Conservation (phyloP, 2,888 invertebrate genomes). For the Hirtodrosophila histrioides region DNA sequence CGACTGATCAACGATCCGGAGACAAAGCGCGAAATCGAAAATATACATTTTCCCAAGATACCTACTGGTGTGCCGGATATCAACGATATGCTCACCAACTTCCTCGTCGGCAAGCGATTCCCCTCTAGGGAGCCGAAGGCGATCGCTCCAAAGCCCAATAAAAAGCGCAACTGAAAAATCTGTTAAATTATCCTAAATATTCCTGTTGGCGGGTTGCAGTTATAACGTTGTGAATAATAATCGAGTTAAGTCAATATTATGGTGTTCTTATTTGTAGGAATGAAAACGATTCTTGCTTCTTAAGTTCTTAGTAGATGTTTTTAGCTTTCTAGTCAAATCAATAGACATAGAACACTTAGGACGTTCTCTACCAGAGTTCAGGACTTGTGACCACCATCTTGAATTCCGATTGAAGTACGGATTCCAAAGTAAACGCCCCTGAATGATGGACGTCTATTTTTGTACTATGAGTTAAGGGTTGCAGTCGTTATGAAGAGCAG, state of each 20-base stretch:
- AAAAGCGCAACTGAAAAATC: constrained; percentile 67
- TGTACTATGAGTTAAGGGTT: no score
- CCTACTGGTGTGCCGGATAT: constrained; percentile 95
- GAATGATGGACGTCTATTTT: no score
- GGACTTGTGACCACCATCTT: no score
- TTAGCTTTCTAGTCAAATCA: not conserved
- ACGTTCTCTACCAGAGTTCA: no score
- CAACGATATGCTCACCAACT: constrained; percentile 95
- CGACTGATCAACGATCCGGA: constrained; percentile 99
- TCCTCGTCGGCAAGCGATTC: constrained; percentile 89
- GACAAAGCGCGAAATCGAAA: constrained; percentile 97
- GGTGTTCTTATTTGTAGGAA: not conserved
- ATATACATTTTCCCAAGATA: constrained; percentile 88
- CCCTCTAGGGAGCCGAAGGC: constrained; percentile 72
- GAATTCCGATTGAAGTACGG: no score
- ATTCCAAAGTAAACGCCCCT: no score
- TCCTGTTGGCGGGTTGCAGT: not conserved
- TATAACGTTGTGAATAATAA: not conserved
- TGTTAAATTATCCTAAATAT: not conserved
- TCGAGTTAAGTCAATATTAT: not conserved
- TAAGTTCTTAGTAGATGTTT: not conserved
- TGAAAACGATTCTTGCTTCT: not conserved
- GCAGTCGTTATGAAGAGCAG: no score
- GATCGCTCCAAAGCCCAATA: constrained; percentile 56
- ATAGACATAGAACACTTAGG: no score